Conservation (phyloP, 2,888 invertebrate species). For the Anarsia innoxiella region DNA sequence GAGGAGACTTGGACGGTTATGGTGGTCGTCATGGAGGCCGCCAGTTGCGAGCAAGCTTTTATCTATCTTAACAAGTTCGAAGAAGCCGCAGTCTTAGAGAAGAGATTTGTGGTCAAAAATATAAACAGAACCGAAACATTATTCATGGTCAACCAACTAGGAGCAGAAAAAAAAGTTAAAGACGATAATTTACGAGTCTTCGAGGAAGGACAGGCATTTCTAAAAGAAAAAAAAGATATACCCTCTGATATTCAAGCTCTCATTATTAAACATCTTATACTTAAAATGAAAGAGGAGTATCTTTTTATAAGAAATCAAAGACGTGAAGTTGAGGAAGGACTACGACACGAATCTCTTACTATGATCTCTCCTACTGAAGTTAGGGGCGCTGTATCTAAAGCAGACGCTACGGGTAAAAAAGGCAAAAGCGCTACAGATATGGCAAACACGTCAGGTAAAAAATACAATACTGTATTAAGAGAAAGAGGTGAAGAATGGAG, state of each 20-base stretch:
- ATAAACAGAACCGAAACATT: slow-evolving; percentile 64
- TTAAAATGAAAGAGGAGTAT: slow-evolving; percentile 64
- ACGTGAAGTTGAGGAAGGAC: slow-evolving; percentile 51
- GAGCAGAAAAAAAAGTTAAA: slow-evolving; percentile 57
- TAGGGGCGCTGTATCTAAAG: slow-evolving; percentile 20
- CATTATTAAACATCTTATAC: slow-evolving; percentile 57
- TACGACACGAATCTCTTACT: slow-evolving; percentile 48
- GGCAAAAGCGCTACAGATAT: slow-evolving; percentile 24
- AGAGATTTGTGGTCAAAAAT: slow-evolving; percentile 61
- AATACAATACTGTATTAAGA: slow-evolving; percentile 63
- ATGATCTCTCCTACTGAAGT: too few species aligned
- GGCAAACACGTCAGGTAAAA: slow-evolving; percentile 51
- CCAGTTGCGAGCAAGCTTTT: slow-evolving; percentile 57
- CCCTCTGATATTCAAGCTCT: slow-evolving; percentile 56
- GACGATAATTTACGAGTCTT: slow-evolving; percentile 56
- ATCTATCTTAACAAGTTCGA: slow-evolving; percentile 61
- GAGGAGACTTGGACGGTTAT: slow-evolving; percentile 52
- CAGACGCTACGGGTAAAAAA: slow-evolving; percentile 38
- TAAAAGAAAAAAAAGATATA: slow-evolving; percentile 57
- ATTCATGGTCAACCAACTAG: slow-evolving; percentile 66
- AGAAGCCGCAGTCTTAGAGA: slow-evolving; percentile 50
- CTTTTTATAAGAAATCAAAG: slow-evolving; percentile 53
- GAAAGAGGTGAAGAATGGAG: slow-evolving; percentile 73
- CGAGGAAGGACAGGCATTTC: slow-evolving; percentile 54
- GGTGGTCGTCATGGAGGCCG: slow-evolving; percentile 55